Evolutionary conservation across 2,113 vertebrate species (phyloP), one percentile per base, ranked within the genome.

Genomic region (Cebidichthys violaceus): DNA sequence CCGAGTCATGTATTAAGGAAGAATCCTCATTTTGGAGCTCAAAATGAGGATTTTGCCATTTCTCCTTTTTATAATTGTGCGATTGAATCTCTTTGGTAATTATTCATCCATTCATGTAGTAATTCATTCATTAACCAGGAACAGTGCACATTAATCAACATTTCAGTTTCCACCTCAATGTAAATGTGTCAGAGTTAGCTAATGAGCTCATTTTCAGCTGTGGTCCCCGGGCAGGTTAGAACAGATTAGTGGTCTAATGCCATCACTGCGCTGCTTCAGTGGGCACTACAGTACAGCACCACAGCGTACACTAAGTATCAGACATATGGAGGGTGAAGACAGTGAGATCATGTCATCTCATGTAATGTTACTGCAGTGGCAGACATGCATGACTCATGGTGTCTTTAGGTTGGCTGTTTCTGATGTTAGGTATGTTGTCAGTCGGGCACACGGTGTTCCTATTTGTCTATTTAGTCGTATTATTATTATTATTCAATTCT

Each of bases 161-260:
- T 69, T 13, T 69, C 43, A 67, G 65, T 67, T 67, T 9, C 35
- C n/a, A 33, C 18, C 27, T 69, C 27, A 69, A 29, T 43, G 15
- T 43, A 22, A 50, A 69, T 20, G 13, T 66, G n/a, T 39, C 13
- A 24, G 64, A 66, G 33, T 37, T n/a, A 39, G 61, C 33, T 64
- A 64, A 64, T 37, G 59, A 61, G 59, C 31, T 61, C 2, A 61
- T 41, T 43, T 27, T 24, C n/a, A 15, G 43, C 13, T 17, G 11
- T n/a, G 17, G 8, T 67, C n/a, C 4, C 37, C 27, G n/a, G 37
- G 64, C 37, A 66, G 61, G 64, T 27, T 27, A 68, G n/a, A 8
- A 66, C 20, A 64, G 13, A 39, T 57, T 13, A 35, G 18, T 33
- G 60, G 29, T 31, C 60, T 64, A 13, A n/a, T 64, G 61, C 11